Base-by-base conservation (phyloP, 1,140 invertebrate species). In the Archivesica marissinica region DNA sequence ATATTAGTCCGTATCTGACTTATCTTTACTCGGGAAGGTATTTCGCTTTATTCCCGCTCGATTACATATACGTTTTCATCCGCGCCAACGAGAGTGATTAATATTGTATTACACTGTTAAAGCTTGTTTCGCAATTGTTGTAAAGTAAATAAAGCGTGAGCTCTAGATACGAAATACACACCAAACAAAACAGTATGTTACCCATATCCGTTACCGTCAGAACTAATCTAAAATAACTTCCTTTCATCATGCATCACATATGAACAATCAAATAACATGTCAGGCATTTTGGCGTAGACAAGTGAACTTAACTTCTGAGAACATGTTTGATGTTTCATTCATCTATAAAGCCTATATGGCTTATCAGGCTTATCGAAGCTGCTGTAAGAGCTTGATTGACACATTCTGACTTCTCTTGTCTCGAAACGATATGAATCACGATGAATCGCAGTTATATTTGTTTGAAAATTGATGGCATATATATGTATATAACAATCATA, bases 371-470 rank as follows among this genome's bases (percentile, higher is more conserved):
- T 74, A 50, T 74, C 70, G 52, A 50, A 47, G 52, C 70, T 20
- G 3, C n/a, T 47, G 41, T 74, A 47, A 23, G 7, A 74, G 52
- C 33, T 25, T 50, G 50, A 76, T 33, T 52, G 74, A 50, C 74
- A 76, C 35, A 2, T 76, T 38, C 74, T 25, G 74, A 76, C 39
- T 35, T 52, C 1, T 17, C 30, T 15, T 54, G 39, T 25, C 66
- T 33, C 25, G n/a, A 39, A n/a, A 13, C 25, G 50, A 82, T 50
- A 52, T 13, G n/a, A n/a, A 28, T 54, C 15, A 15, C 39, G 41
- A 70, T 72, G 47, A 70, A 54, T 70, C 38, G 39, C 33, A 17
- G 2, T 35, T 66, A 77, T 68, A 76, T 75, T 66, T 75, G 68
- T 50, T 83, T 70, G 25, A 78, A 56, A 35, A 35, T 64, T 2